Percentiles rank a stretch among this genome's conserved stretches.
Conservation (phyloP, 30 jellyfish, hydroid and myxozoan genomes). For the Clytia hemisphaerica region DNA sequence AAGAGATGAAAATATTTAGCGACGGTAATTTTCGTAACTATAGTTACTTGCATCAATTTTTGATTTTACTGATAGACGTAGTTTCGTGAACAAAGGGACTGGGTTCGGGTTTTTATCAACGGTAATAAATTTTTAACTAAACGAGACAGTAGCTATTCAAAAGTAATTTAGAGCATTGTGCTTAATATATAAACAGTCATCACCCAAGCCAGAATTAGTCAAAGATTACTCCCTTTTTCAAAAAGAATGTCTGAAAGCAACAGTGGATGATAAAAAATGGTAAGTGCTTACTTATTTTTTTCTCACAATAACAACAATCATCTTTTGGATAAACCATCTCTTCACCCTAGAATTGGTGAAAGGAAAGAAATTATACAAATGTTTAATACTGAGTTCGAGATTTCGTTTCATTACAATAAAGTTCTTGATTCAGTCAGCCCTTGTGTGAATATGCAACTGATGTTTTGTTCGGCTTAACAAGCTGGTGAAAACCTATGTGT, state of each 20-base stretch:
- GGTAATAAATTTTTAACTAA: too few species aligned
- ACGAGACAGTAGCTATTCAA: too few species aligned
- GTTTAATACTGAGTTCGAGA: background rate
- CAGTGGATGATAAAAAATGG: background rate
- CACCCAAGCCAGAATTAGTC: too few species aligned
- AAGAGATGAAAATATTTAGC: background rate
- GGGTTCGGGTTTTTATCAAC: too few species aligned
- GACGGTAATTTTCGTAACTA: background rate
- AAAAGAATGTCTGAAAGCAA: background rate
- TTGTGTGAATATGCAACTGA: too few species aligned
- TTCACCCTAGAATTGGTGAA: conserved; percentile 20
- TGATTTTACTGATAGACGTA: too few species aligned
- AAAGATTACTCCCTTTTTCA: too few species aligned
- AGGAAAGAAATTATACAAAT: background rate
- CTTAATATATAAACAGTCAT: too few species aligned
- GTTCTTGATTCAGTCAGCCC: background rate
- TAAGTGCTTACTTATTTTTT: conserved; percentile 4
- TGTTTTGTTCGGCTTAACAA: too few species aligned
- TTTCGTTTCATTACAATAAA: background rate
- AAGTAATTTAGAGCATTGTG: too few species aligned
- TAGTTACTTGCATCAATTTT: background rate
- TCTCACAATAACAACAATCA: conserved; percentile 44
- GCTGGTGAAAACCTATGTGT: too few species aligned
- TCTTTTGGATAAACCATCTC: conserved; percentile 5
- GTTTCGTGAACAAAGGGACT: too few species aligned